Base-by-base conservation (phyloP, 2,797 vertebrate genomes). In the Enteromius trimaculatus region DNA sequence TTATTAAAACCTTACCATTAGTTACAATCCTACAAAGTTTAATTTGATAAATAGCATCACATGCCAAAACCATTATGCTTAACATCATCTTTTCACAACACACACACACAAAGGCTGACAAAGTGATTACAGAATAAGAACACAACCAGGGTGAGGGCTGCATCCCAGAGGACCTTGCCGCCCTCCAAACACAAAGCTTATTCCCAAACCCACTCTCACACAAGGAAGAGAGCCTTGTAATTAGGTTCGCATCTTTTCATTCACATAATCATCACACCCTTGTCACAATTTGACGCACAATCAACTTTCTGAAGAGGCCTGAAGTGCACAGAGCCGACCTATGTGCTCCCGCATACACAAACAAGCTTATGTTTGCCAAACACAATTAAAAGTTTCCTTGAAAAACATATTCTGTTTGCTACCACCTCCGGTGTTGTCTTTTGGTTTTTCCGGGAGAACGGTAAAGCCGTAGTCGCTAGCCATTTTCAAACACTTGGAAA, bases 221-320 rank as follows among this genome's bases (percentile, higher is more conserved):
- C 81, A 89, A 87, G 81, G 86, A 87, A 84, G 65, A 87, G 83
- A 85, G 81, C 83, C 82, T 86, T 88, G 88, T 92, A 90, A 93
- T 94, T 92, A 92, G 88, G 85, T 88, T 83, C 55, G 65, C 80
- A 91, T 86, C 90, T 90, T 91, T 93, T 94, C 89, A 93, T 90
- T 92, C 85, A 87, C 85, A 87, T 90, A 90, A 93, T 93, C 90
- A 93, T 85, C 26, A 88, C 86, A 82, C 76, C 86, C 92, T 91
- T 87, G 89, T 92, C 90, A 90, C 87, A 87, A 94, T 93, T 92
- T 92, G 89, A 92, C 88, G 92, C 91, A 90, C 39, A 84, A 92
- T 92, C 91, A 86, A 85, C 85, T 88, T 84, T 77, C 51, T 80
- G 74, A 84, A 80, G 81, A 13, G 81, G 84, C 72, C 69, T 69